phyloP scores from a whole-genome alignment of 2,797 vertebrate genomes.

The Borostomias antarcticus region DNA sequence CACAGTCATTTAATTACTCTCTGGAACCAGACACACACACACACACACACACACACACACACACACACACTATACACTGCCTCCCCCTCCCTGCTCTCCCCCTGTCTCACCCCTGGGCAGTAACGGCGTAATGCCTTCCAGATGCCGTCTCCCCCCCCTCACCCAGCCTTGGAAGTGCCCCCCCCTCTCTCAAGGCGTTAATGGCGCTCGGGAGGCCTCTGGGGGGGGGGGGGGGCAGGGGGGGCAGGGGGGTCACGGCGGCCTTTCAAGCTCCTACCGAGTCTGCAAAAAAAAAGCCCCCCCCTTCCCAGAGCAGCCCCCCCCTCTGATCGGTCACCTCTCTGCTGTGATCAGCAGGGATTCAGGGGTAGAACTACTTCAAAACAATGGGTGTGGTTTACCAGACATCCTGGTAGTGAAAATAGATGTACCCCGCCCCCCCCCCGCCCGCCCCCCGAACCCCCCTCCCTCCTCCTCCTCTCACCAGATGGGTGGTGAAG shows the following conservation, averaged over 20 bases:
- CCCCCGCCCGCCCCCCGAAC: too few relatives aligned
- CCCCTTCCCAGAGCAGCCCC: constrained; percentile 56
- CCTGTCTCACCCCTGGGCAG: constrained; percentile 63
- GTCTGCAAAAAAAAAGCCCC: constrained; percentile 55
- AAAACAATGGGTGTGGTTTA: constrained; percentile 51
- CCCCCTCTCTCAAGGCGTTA: constrained; percentile 65
- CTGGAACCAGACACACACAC: constrained; percentile 28
- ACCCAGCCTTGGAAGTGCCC: constrained; percentile 66
- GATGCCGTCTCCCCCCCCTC: constrained; percentile 66
- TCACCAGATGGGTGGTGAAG: constrained; percentile 49
- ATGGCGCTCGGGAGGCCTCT: constrained; percentile 65
- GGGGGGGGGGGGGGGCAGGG: constrained; percentile 44
- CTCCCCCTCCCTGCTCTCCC: constrained; percentile 47
- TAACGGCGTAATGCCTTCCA: constrained; percentile 76
- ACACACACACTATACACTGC: constrained; percentile 11
- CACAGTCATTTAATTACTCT: constrained; percentile 23
- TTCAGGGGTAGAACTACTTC: constrained; percentile 47
- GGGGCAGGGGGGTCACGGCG: constrained; percentile 45
- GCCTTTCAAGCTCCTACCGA: constrained; percentile 58
- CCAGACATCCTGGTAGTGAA: constrained; percentile 46
- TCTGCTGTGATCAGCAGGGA: constrained; percentile 53
- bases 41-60: constrained; percentile 12
- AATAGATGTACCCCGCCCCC: not conserved
- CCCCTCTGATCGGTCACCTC: constrained; percentile 44
- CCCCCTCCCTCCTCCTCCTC: constrained; percentile 50